Base-by-base conservation (phyloP, 2,888 invertebrate genomes). In the Drosophila cognata region DNA sequence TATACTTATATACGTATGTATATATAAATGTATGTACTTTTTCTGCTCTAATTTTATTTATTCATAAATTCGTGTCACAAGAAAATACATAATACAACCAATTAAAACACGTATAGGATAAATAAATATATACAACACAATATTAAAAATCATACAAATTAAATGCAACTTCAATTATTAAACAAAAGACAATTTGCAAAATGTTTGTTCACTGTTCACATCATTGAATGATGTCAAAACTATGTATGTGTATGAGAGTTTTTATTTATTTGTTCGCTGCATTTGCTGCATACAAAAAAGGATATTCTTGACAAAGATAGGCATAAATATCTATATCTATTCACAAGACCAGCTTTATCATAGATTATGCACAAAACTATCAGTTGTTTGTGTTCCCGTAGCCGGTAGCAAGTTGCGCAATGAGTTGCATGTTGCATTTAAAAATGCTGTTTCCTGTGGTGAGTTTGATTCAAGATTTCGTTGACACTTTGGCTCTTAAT, bases 401-500 rank as follows among this genome's bases (percentile, higher is more conserved):
- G 16, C 28, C 25, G 50, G 18, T 28, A 50, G 50, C 50, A 50
- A 50, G 50, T 29, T 55, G 35, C 28, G 18, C 18, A 8, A n/a
- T 38, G 36, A 11, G 36, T 36, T 28, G 55, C 55, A 55, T 29
- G 56, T 29, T n/a, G 36, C 55, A 28, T 36, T 11, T 11, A 18
- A 38, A 38, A 56, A 56, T 56, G 51, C 59, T 52, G 38, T 48
- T 55, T 16, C 18, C 10, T 43, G 53, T 62, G 64, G 64, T 62
- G 38, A 43, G 56, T 69, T 74, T 56, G 41, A 52, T 55, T 55
- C 57, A 50, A 64, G 46, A 51, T 56, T 55, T 33, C 38, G 10
- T 75, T 63, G 57, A 63, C 41, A 62, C 56, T 80, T 80, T 60
- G 58, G 58, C 43, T 59, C 70, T 65, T 68, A 46, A 57, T 52